A percentile compares a stretch with the other conserved stretches of the same genome.
These are phyloP conservation scores for Girardinus metallicus DNA, from an alignment of 2,797 vertebrate genomes.

Conservation along the genomic window DNA sequence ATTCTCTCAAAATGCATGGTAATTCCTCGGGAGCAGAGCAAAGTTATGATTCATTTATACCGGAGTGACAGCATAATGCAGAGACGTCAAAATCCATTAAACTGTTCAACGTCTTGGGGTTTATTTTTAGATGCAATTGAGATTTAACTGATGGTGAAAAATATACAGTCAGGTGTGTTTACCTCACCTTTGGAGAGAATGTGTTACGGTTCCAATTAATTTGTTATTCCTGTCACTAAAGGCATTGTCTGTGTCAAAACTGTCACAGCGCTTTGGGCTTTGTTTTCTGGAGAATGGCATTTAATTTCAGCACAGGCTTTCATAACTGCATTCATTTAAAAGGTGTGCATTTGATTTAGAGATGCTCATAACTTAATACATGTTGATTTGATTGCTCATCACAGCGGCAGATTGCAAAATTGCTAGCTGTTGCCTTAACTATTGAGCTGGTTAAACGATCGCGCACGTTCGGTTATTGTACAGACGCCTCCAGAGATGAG, in stretches of 20 bases:
- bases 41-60: slow-evolving; percentile 99
- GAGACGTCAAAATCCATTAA: slow-evolving; percentile 99
- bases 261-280: slow-evolving; percentile 90
- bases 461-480: slow-evolving; percentile 77
- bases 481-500: slow-evolving; percentile 56
- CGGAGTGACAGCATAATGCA: slow-evolving; percentile 99
- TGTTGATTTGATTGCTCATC: slow-evolving; percentile 84
- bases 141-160: slow-evolving; percentile 99
- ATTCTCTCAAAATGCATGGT: slow-evolving; percentile 98
- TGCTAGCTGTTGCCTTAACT: slow-evolving; percentile 70
- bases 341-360: slow-evolving; percentile 75
- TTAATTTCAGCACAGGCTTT: slow-evolving; percentile 90
- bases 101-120: slow-evolving; percentile 99
- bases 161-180: slow-evolving; percentile 99
- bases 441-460: slow-evolving; percentile 78
- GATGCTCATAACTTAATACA: slow-evolving; percentile 77
- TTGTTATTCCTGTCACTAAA: slow-evolving; percentile 99
- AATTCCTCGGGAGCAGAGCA: slow-evolving; percentile 94
- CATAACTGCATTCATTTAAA: slow-evolving; percentile 79
- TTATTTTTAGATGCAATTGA: slow-evolving; percentile 99
- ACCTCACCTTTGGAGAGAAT: slow-evolving; percentile 99
- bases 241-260: slow-evolving; percentile 95
- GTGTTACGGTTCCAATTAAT: slow-evolving; percentile 99
- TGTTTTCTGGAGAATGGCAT: slow-evolving; percentile 85
- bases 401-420: slow-evolving; percentile 79